phyloP scores from a whole-genome alignment of 2,113 vertebrate species.

The Hippocampus zosterae region DNA sequence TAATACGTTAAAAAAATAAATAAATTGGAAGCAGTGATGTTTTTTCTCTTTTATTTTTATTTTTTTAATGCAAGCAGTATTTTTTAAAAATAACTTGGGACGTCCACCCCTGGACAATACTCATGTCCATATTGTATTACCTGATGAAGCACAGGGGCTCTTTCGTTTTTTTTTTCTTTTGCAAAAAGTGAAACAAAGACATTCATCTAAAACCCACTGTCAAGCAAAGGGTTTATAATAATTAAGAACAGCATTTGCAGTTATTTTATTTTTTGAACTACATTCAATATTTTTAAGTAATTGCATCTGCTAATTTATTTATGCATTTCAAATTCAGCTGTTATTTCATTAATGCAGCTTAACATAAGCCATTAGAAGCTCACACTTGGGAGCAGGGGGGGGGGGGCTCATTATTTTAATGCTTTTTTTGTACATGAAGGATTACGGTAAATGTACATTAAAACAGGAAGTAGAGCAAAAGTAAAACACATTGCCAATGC shows the following conservation, averaged over 20 bases:
- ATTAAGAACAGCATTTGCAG: background rate
- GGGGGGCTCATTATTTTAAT: conserved; percentile 53
- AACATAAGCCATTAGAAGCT: conserved; percentile 42
- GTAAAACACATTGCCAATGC: conserved; percentile 58
- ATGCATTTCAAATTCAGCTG: background rate
- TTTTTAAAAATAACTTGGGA: background rate
- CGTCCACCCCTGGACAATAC: background rate
- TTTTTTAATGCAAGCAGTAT: background rate
- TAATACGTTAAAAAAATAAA: too few relatives aligned
- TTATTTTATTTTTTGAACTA: too few relatives aligned
- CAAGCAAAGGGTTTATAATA: background rate
- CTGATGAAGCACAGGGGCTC: background rate
- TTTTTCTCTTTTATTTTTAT: conserved; percentile 7
- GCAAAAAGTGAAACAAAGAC: background rate
- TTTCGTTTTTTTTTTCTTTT: background rate
- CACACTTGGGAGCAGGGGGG: background rate
- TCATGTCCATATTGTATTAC: background rate
- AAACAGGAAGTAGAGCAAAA: conserved; percentile 66
- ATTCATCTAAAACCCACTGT: background rate
- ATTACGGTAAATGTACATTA: conserved; percentile 64
- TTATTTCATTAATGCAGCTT: background rate
- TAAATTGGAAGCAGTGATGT: conserved; percentile 1
- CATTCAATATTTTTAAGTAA: background rate
- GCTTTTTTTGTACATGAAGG: conserved; percentile 39
- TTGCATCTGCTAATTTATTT: background rate